Evolutionary conservation across 2,113 vertebrate genomes (phyloP).

Genomic region (Anseranas semipalmata): DNA sequence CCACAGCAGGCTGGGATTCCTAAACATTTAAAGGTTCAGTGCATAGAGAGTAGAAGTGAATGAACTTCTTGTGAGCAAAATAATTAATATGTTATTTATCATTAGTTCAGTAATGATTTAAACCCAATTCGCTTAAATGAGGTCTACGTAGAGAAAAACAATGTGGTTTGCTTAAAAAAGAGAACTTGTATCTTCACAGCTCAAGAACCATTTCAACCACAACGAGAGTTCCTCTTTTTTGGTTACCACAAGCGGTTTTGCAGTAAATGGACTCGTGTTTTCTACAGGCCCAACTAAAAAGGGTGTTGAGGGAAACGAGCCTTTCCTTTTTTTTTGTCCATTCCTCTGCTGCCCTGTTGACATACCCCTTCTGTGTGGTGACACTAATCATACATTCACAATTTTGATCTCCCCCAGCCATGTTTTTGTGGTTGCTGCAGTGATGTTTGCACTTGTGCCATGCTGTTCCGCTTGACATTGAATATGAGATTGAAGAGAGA

Average conservation of each 20-base stretch:
- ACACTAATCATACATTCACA: not conserved
- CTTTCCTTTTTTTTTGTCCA: not conserved
- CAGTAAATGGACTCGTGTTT: not conserved
- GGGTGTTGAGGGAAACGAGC: not conserved
- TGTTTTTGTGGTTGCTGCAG: rapidly evolving
- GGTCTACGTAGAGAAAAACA: not conserved
- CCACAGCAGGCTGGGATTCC: not conserved
- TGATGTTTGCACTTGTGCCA: not conserved
- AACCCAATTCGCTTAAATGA: not conserved
- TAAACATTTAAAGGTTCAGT: not conserved
- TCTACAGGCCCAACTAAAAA: not conserved
- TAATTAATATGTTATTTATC: not conserved
- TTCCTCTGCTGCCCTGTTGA: not conserved
- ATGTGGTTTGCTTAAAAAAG: not conserved
- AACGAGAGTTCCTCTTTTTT: not conserved
- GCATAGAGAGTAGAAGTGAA: not conserved
- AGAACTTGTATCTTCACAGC: not conserved
- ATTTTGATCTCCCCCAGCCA: not conserved
- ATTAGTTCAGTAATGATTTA: rapidly evolving
- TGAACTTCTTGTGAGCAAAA: not conserved
- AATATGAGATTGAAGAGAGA: not conserved
- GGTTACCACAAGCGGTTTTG: not conserved
- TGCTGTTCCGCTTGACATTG: not conserved
- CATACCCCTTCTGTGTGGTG: not conserved
- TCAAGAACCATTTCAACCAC: not conserved